Conservation (phyloP, 2,888 invertebrate genomes). For the Koerneria pararmatus region DNA sequence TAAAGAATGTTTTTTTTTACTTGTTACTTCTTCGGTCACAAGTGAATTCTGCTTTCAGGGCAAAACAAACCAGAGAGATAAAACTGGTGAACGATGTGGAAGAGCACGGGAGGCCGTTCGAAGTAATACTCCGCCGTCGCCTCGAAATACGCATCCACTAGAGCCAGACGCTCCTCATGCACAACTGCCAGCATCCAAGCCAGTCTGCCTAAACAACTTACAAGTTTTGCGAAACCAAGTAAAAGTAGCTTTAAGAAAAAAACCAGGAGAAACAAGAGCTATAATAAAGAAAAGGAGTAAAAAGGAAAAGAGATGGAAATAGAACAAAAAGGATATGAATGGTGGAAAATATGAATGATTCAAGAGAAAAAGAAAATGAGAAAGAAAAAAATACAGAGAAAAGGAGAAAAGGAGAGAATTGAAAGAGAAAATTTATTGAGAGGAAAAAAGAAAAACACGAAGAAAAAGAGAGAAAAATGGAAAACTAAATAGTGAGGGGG, state of each 20-base stretch:
- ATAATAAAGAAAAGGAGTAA: neutral
- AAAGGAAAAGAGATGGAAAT: neutral
- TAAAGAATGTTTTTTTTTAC: too few species aligned
- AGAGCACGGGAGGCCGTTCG: conserved; percentile 47
- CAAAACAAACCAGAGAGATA: conserved; percentile 57
- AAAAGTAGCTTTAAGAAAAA: neutral
- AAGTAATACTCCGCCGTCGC: conserved; percentile 49
- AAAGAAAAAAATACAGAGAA: too few species aligned
- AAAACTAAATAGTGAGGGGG: too few species aligned
- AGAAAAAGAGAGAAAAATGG: too few species aligned
- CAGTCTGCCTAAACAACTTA: conserved; percentile 36
- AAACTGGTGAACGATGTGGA: conserved; percentile 52
- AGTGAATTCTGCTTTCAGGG: too few species aligned
- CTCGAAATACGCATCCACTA: conserved; percentile 43
- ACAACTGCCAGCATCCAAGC: conserved; percentile 30
- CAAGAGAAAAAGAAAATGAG: too few species aligned
- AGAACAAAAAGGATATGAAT: neutral
- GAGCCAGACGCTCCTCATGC: conserved; percentile 27
- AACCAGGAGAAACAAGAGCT: neutral
- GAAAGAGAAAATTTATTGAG: too few species aligned
- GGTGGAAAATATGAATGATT: too few species aligned
- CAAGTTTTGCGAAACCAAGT: neutral
- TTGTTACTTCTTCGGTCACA: too few species aligned
- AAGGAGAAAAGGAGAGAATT: too few species aligned
- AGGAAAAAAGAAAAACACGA: too few species aligned